Percentiles rank a stretch among this genome's conserved stretches.
These are phyloP conservation scores for Eulemur coronatus DNA, from an alignment of 2,797 vertebrate genomes.

Conservation along the genomic window DNA sequence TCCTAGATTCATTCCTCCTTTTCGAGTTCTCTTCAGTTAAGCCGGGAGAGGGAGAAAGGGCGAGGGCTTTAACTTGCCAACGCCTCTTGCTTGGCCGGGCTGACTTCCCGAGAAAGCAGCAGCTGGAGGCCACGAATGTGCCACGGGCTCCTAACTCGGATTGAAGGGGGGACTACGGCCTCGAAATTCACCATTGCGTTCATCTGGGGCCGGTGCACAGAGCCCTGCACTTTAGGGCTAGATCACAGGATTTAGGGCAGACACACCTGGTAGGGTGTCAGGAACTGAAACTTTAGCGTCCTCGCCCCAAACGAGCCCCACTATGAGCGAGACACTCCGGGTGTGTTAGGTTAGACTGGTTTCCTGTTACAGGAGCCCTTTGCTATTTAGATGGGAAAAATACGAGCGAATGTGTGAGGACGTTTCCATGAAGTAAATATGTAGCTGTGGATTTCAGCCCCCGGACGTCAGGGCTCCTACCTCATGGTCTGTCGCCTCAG, in stretches of 20 bases:
- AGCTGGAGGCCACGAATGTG: not conserved
- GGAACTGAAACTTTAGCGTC: not conserved
- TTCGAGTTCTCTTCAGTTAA: not conserved
- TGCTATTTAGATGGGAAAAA: not conserved
- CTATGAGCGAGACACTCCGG: not conserved
- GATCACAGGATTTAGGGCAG: not conserved
- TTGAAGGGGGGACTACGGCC: not conserved
- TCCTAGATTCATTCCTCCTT: not conserved
- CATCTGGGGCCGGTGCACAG: too few species aligned
- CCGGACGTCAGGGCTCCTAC: not conserved
- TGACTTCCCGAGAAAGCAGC: not conserved
- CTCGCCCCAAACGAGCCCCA: not conserved
- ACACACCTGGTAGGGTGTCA: not conserved
- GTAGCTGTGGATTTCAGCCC: not conserved
- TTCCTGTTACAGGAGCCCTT: not conserved
- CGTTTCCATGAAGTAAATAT: not conserved
- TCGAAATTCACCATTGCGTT: not conserved
- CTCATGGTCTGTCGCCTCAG: not conserved
- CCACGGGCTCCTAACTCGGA: not conserved
- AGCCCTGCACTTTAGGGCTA: not conserved
- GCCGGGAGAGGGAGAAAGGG: not conserved
- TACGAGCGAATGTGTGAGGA: accelerated
- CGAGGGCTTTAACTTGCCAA: accelerated
- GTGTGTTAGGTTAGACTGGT: not conserved
- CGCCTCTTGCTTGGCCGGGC: not conserved